These are phyloP conservation scores for Sprattus sprattus DNA, from an alignment of 2,113 vertebrate species.

Conservation along the genomic window DNA sequence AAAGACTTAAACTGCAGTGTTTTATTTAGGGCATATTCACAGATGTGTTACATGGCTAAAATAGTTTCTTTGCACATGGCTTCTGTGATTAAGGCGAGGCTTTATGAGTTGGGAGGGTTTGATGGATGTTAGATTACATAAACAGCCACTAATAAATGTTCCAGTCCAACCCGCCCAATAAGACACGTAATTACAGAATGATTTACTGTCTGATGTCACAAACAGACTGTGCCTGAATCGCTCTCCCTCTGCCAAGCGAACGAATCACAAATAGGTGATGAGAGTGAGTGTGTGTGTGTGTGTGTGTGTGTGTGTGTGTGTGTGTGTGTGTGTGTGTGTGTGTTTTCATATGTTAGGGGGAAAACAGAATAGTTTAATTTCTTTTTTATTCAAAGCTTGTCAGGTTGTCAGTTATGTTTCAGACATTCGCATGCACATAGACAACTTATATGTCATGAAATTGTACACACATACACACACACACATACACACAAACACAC, in stretches of 20 bases:
- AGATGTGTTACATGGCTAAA: neutral
- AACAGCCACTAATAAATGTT: conserved; percentile 16
- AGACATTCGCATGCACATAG: neutral
- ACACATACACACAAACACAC: too few relatives aligned
- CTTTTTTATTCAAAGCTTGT: neutral
- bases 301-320: neutral
- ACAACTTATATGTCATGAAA: neutral
- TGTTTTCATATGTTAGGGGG: too few relatives aligned
- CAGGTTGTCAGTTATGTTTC: neutral
- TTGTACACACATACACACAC: too few relatives aligned
- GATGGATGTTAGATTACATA: neutral
- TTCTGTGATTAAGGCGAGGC: neutral
- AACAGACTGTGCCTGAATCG: conserved; percentile 8
- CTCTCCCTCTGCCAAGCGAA: conserved; percentile 23
- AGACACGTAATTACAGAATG: conserved; percentile 20
- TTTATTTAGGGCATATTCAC: neutral
- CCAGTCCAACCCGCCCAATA: conserved; percentile 25
- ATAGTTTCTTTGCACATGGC: neutral
- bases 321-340: neutral
- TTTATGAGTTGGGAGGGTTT: neutral
- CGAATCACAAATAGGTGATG: conserved; percentile 7
- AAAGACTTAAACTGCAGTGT: neutral
- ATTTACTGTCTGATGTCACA: conserved; percentile 33
- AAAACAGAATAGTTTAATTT: neutral
- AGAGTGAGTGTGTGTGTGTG: neutral